Evolutionary conservation across 1,140 invertebrate genomes (phyloP).

Genomic region (Papilio machaon): DNA sequence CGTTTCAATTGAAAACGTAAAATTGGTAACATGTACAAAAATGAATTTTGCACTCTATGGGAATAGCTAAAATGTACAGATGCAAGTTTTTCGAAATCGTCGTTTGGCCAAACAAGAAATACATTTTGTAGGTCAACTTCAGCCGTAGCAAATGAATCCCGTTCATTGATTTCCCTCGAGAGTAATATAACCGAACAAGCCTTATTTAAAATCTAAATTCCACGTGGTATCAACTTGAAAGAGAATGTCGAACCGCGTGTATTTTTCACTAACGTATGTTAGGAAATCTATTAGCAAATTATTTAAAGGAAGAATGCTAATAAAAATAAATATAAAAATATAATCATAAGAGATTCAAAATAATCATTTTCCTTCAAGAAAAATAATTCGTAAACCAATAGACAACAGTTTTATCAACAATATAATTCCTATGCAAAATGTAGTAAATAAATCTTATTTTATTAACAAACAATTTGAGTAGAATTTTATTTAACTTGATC

Average conservation of each 20-base stretch:
- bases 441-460: neutral
- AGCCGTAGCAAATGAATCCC: constrained; percentile 34
- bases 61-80: neutral
- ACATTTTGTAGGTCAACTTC: constrained; percentile 36
- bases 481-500: constrained; percentile 18
- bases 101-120: constrained; percentile 25
- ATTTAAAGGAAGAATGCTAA: neutral
- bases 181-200: constrained; percentile 35
- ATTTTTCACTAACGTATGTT: neutral
- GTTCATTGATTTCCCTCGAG: constrained; percentile 36
- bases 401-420: no score
- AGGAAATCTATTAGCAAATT: neutral
- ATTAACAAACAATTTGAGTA: neutral
- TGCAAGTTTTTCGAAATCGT: constrained; percentile 26
- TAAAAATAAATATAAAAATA: neutral
- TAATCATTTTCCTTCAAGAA: no score
- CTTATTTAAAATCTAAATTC: constrained; percentile 39
- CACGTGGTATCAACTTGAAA: constrained; percentile 23
- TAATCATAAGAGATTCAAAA: neutral
- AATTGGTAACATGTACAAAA: neutral
- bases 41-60: neutral
- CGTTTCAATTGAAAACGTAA: neutral
- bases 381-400: no score
- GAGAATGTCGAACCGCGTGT: constrained; percentile 1
- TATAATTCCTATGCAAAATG: no score